Evolutionary conservation across 2,113 vertebrate genomes (phyloP).

Genomic region (Trichomycterus rosablanca): DNA sequence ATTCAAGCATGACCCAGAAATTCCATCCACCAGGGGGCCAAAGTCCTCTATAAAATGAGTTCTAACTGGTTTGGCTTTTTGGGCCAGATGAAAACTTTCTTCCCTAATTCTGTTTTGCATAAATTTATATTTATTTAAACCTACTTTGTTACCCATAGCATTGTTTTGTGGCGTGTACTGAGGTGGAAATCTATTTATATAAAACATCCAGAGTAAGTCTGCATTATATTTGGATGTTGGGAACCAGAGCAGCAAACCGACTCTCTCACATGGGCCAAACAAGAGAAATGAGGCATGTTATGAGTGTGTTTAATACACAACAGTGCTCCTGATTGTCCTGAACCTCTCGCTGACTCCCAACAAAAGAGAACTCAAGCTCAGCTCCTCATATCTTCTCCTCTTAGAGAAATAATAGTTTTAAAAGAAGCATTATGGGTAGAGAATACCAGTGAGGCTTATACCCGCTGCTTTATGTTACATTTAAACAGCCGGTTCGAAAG

Average conservation of each 20-base stretch:
- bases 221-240: conserved; percentile 9
- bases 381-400: conserved; percentile 62
- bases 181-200: too few species aligned
- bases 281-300: conserved; percentile 61
- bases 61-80: too few species aligned
- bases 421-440: conserved; percentile 58
- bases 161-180: too few species aligned
- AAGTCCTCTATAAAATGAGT: too few species aligned
- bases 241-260: conserved; percentile 48
- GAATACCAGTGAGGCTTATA: conserved; percentile 76
- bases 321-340: conserved; percentile 53
- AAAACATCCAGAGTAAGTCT: background rate
- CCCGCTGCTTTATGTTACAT: conserved; percentile 73
- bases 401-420: conserved; percentile 66
- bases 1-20: too few species aligned
- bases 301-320: conserved; percentile 63
- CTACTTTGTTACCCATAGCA: too few species aligned
- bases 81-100: too few species aligned
- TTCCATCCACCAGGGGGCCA: too few species aligned
- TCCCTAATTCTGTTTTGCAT: too few species aligned
- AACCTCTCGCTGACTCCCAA: conserved; percentile 58
- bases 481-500: conserved; percentile 78
- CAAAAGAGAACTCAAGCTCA: conserved; percentile 52
- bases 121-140: too few species aligned
- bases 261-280: conserved; percentile 38